These are phyloP conservation scores for Thymelicus lineola DNA, from an alignment of 2,888 invertebrate species.

Conservation along the genomic window DNA sequence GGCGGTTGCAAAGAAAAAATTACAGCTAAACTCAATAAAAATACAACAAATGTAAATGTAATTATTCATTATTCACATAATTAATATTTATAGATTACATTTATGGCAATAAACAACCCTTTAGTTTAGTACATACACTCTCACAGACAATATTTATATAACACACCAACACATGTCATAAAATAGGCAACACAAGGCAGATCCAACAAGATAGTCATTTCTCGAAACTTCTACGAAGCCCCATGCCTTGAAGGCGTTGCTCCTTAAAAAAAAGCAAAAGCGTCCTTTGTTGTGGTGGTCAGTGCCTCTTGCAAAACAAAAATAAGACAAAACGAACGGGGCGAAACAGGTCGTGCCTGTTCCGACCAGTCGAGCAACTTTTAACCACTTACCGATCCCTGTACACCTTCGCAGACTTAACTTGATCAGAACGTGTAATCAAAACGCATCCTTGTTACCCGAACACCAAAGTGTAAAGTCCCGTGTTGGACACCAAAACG, in stretches of 20 bases:
- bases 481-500: constrained; percentile 15
- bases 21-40: too few relatives aligned
- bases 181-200: not conserved
- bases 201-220: constrained; percentile 29
- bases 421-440: constrained; percentile 1
- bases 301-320: constrained; percentile 81
- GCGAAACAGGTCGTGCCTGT: constrained; percentile 68
- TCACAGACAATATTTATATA: not conserved
- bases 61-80: too few relatives aligned
- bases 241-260: constrained; percentile 63
- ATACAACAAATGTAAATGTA: too few relatives aligned
- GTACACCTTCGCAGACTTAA: constrained; percentile 42
- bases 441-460: constrained; percentile 47
- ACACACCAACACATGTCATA: not conserved
- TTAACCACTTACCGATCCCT: constrained; percentile 67
- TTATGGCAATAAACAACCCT: too few relatives aligned
- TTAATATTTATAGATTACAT: too few relatives aligned
- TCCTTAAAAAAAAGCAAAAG: constrained; percentile 67
- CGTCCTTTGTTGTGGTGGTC: constrained; percentile 82
- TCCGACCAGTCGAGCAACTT: constrained; percentile 73
- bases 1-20: too few relatives aligned
- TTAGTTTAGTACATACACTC: too few relatives aligned
- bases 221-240: constrained; percentile 39
- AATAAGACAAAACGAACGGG: constrained; percentile 78
- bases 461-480: constrained; percentile 1